These are phyloP conservation scores for Edolisoma coerulescens DNA, from an alignment of 2,113 vertebrate species.

Conservation along the genomic window DNA sequence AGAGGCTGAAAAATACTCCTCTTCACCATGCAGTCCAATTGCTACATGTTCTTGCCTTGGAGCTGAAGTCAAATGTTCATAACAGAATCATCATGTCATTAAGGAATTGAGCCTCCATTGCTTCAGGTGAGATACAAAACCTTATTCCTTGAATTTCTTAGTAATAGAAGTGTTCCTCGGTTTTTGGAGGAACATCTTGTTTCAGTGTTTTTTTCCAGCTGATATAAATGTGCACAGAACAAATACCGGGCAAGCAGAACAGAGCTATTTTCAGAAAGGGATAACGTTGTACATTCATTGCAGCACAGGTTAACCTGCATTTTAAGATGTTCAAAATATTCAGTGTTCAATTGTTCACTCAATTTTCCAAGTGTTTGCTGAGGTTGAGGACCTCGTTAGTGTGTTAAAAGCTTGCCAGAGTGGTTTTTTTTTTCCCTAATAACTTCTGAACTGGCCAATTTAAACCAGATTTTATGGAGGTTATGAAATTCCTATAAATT, in stretches of 20 bases:
- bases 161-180: not conserved
- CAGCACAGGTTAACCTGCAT: slow-evolving; percentile 38
- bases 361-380: slow-evolving; percentile 57
- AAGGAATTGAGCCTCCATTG: not conserved
- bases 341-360: slow-evolving; percentile 53
- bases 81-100: not conserved
- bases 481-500: not conserved
- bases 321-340: slow-evolving; percentile 58
- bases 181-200: slow-evolving; percentile 4
- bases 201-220: slow-evolving; percentile 6
- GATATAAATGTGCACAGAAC: not conserved
- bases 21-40: not conserved
- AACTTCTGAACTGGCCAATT: not conserved
- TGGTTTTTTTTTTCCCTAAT: not conserved
- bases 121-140: slow-evolving; percentile 2
- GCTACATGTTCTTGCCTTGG: not conserved
- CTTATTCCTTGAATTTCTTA: not conserved
- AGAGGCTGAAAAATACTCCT: not conserved
- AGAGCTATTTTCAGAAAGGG: slow-evolving; percentile 13
- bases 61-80: not conserved
- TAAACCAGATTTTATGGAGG: not conserved
- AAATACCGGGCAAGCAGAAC: slow-evolving; percentile 30
- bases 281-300: not conserved
- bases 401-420: not conserved
- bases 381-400: slow-evolving; percentile 45